These are phyloP conservation scores for Amblyopsis rosae DNA, from an alignment of 2,113 vertebrate species.

Conservation along the genomic window DNA sequence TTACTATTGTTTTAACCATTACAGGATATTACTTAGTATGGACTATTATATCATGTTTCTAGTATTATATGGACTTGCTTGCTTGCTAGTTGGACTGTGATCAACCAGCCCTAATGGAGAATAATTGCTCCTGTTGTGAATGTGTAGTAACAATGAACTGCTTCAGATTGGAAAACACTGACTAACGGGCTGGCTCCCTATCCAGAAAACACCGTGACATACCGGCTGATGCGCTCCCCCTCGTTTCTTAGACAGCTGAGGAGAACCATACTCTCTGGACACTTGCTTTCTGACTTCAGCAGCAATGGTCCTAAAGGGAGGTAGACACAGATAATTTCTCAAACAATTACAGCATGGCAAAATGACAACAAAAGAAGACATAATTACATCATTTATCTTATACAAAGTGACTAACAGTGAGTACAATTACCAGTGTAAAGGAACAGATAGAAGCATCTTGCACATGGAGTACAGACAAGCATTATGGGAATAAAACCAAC, in stretches of 20 bases:
- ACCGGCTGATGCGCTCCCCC: conserved; percentile 79
- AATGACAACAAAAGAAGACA: not conserved
- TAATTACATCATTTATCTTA: not conserved
- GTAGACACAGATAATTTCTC: not conserved
- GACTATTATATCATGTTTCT: too few species aligned
- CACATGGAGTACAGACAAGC: not conserved
- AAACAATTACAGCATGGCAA: conserved; percentile 5
- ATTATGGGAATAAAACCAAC: not conserved
- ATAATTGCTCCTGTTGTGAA: too few species aligned
- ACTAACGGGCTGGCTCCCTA: not conserved
- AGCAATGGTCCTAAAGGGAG: conserved; percentile 81
- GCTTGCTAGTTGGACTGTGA: too few species aligned
- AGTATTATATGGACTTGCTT: too few species aligned
- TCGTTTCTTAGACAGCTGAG: conserved; percentile 85
- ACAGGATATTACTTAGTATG: too few species aligned
- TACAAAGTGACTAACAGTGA: not conserved
- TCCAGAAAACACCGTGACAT: conserved; percentile 60
- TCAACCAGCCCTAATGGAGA: too few species aligned
- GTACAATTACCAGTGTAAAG: not conserved
- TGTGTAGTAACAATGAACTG: too few species aligned
- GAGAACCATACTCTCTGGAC: conserved; percentile 86
- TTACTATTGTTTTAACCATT: too few species aligned
- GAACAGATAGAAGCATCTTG: not conserved
- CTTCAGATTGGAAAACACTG: too few species aligned
- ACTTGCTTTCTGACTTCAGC: conserved; percentile 91